Evolutionary conservation across 35 echinoderm and acorn worm species (phyloP).

Genomic region (Eucidaris tribuloides): DNA sequence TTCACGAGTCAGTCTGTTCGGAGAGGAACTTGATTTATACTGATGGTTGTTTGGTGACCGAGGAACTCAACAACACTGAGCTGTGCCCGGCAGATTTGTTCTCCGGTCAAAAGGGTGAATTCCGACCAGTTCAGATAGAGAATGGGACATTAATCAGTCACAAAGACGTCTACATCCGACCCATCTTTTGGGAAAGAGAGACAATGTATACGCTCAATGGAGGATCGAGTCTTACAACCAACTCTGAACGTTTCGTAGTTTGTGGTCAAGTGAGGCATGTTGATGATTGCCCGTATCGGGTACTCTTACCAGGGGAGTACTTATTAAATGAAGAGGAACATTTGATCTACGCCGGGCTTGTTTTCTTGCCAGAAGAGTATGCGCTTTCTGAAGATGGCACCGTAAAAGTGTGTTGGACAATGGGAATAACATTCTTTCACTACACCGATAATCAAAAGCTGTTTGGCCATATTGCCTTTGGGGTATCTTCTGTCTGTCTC

Average conservation of each 20-base stretch:
- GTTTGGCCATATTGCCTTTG: not conserved
- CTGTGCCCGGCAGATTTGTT: not conserved
- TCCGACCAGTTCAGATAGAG: not conserved
- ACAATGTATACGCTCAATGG: not conserved
- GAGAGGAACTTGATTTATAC: too few species aligned
- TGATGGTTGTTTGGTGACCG: too few species aligned
- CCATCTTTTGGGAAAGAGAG: not conserved
- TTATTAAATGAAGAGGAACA: not conserved
- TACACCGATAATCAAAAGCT: not conserved
- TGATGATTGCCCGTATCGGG: not conserved
- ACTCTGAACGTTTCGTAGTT: not conserved
- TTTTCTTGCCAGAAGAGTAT: not conserved
- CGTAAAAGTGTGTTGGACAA: constrained; percentile 6
- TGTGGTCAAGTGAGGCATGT: not conserved
- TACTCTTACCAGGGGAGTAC: not conserved
- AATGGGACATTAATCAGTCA: not conserved
- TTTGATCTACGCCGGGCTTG: not conserved
- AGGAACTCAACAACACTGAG: too few species aligned
- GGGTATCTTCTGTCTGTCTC: constrained; percentile 4
- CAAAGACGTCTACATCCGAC: not conserved
- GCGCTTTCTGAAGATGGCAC: constrained; percentile 2
- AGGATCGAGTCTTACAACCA: not conserved
- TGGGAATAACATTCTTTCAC: not conserved
- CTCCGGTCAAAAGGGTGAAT: not conserved
- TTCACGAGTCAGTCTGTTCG: too few species aligned